Conservation (phyloP, 1,140 invertebrate genomes). For the Venustaconcha ellipsiformis region DNA sequence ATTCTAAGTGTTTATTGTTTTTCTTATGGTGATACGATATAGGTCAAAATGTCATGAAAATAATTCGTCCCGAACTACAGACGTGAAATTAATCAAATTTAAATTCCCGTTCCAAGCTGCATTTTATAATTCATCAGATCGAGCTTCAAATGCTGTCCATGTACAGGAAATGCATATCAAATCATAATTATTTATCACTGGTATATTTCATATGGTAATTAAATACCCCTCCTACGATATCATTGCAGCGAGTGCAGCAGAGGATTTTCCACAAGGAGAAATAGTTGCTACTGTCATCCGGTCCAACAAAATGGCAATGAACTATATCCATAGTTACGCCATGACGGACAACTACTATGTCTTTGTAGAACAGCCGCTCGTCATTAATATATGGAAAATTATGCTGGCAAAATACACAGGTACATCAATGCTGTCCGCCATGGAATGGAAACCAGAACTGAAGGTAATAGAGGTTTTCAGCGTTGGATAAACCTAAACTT, state of each 20-base stretch:
- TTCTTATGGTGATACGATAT: too few relatives aligned
- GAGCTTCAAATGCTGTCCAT: too few relatives aligned
- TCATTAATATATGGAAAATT: constrained; percentile 21
- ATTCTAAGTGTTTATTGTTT: too few relatives aligned
- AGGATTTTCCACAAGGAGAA: constrained; percentile 31
- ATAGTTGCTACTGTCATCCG: constrained; percentile 77
- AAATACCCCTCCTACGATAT: too few relatives aligned
- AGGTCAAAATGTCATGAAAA: too few relatives aligned
- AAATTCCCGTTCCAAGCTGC: too few relatives aligned
- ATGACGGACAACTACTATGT: constrained; percentile 87
- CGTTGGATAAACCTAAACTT: neutral
- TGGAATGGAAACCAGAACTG: constrained; percentile 15
- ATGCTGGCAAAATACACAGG: constrained; percentile 6
- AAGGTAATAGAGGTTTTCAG: neutral
- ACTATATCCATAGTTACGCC: constrained; percentile 93
- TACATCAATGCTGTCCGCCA: neutral
- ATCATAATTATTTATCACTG: too few relatives aligned
- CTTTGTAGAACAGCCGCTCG: constrained; percentile 79
- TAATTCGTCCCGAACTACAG: too few relatives aligned
- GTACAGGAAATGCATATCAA: too few relatives aligned
- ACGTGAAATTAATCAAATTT: too few relatives aligned
- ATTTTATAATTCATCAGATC: too few relatives aligned
- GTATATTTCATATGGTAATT: too few relatives aligned
- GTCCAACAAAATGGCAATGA: constrained; percentile 81
- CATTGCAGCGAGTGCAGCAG: neutral